Base-by-base conservation (phyloP, 2,113 vertebrate species). In the Myotis brandtii region DNA sequence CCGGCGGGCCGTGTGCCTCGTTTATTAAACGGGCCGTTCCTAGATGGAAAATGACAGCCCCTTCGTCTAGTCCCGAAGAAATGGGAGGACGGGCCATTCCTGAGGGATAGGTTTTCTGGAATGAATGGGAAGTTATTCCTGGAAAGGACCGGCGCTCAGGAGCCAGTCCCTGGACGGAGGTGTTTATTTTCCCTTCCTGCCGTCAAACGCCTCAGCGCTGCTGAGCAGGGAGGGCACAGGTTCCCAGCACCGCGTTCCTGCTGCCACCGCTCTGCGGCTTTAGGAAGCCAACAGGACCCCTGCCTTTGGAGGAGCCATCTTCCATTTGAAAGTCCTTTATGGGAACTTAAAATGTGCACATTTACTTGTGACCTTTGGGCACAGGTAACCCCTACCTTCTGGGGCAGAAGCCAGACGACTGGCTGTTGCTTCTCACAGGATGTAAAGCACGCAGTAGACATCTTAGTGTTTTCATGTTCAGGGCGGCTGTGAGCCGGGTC, bases 81-180 rank as follows among this genome's bases (percentile, higher is more conserved):
- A 81, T 69, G 91, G 96, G 95, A 87, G 85, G 86, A 94, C 80
- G 93, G 89, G 88, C 75, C n/a, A 13, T 7, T 66, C 64, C 11
- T 32, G 64, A 6, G 14, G 64, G 30, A 32, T 0, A 11, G 21
- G 64, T 7, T 96, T 88, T 92, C 81, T 50, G 87, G 52, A 88
- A 94, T 92, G 73, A 86, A 94, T 94, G 86, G 92, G 82, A 86
- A 95, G 92, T 88, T 90, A 64, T 95, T 82, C 88, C 90, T 89
- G 59, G 95, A 91, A 92, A 69, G 70, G 86, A 87, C 40, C 54
- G 89, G 37, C 85, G 67, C 87, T 95, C 84, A 95, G 92, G 76
- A 95, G 86, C 75, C 27, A 5, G 48, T 59, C 79, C 95, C 75
- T 80, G 50, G 77, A 64, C n/a, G 18, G 80, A 86, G 83, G 84